These are phyloP conservation scores for Muscicapa comitata DNA, from an alignment of 2,797 vertebrate genomes.

Conservation along the genomic window DNA sequence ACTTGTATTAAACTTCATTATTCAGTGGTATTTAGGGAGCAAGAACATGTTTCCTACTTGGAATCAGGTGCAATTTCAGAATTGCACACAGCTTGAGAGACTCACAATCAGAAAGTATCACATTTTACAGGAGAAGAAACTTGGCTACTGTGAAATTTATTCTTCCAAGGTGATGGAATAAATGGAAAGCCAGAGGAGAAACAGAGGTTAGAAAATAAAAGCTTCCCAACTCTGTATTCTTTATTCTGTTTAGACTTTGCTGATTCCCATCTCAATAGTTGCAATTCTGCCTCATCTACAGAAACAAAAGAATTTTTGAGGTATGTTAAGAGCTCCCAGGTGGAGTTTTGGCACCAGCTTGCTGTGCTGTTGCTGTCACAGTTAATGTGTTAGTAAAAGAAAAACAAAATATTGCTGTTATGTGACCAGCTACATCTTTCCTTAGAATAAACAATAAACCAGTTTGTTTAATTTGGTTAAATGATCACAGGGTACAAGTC, in stretches of 20 bases:
- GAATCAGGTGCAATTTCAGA: neutral
- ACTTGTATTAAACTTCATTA: neutral
- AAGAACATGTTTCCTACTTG: neutral
- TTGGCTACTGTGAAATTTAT: neutral
- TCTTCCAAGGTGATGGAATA: neutral
- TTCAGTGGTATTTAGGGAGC: neutral
- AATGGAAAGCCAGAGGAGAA: neutral
- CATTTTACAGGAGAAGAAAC: neutral
- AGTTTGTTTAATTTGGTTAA: neutral
- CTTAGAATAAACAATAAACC: neutral
- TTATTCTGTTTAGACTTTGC: neutral
- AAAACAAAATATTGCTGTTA: neutral
- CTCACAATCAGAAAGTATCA: neutral
- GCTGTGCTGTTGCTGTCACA: neutral
- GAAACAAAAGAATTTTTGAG: neutral
- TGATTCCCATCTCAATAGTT: neutral
- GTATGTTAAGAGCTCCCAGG: neutral
- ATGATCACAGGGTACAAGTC: conserved; percentile 11
- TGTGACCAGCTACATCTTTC: neutral
- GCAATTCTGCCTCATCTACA: neutral
- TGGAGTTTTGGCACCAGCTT: neutral
- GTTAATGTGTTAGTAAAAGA: neutral
- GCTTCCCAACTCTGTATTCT: neutral
- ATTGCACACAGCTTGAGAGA: neutral
- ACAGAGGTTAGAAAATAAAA: neutral